These are phyloP conservation scores for Linurgus olivaceus DNA, from an alignment of 2,797 vertebrate genomes.

Conservation along the genomic window DNA sequence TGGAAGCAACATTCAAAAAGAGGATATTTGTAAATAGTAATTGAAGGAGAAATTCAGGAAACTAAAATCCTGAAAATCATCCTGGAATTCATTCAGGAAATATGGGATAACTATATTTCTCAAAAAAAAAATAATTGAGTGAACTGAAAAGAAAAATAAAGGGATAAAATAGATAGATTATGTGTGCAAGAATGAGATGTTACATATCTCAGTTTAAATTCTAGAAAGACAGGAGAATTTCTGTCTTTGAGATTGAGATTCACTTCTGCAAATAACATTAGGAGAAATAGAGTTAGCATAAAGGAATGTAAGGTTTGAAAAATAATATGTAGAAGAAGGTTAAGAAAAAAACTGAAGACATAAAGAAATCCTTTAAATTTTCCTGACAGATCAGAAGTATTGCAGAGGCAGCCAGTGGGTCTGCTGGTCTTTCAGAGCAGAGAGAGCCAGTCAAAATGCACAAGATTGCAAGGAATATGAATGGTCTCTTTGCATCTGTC, in stretches of 20 bases:
- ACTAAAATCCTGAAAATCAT: neutral
- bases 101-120: neutral
- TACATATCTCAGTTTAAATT: neutral
- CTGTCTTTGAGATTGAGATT: too few species aligned
- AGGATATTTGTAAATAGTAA: neutral
- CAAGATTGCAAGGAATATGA: neutral
- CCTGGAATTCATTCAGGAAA: neutral
- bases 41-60: neutral
- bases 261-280: neutral
- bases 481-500: constrained; percentile 6
- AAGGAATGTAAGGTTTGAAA: neutral
- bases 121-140: neutral
- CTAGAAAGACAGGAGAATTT: neutral
- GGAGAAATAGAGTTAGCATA: neutral
- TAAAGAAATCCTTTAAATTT: neutral
- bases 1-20: neutral
- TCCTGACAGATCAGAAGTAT: neutral
- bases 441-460: neutral
- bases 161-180: neutral
- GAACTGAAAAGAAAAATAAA: neutral
- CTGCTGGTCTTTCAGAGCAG: neutral
- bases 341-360: neutral
- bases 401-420: neutral
- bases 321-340: neutral
- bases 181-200: neutral